Conservation (phyloP, 1,140 invertebrate genomes). For the Penaeus japonicus region DNA sequence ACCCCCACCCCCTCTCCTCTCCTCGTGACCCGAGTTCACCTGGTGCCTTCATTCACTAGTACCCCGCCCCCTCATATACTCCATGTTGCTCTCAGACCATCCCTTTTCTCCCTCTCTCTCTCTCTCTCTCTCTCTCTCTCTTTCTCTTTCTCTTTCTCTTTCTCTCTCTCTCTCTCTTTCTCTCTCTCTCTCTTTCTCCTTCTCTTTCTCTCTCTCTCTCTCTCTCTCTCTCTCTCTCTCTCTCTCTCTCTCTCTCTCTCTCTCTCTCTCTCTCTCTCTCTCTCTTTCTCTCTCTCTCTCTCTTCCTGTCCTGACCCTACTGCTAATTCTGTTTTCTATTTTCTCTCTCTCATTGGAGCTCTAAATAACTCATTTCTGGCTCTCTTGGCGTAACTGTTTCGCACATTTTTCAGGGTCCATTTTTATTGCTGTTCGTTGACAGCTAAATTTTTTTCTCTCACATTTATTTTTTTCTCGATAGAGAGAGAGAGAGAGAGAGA, state of each 20-base stretch:
- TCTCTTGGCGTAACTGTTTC: too few relatives aligned
- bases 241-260: not conserved
- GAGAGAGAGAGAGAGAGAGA: too few relatives aligned
- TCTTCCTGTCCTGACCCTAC: not conserved
- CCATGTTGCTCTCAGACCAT: too few relatives aligned
- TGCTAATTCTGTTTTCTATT: too few relatives aligned
- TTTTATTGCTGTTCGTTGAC: too few relatives aligned
- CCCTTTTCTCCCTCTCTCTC: not conserved
- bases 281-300: not conserved
- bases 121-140: not conserved
- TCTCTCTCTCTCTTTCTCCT: not conserved
- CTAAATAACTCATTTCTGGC: too few relatives aligned
- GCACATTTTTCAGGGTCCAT: too few relatives aligned
- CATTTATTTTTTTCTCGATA: too few relatives aligned
- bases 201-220: not conserved
- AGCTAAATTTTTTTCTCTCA: too few relatives aligned
- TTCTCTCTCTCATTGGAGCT: too few relatives aligned
- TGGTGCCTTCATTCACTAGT: not conserved
- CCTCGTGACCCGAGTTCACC: not conserved
- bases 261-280: conserved; percentile 11
- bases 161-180: not conserved
- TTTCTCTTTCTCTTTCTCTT: not conserved
- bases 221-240: not conserved
- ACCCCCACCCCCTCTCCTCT: not conserved
- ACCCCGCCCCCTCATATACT: too few relatives aligned